Percentiles rank a stretch among this genome's conserved stretches.
Conservation (phyloP, 1,140 invertebrate species). For the Bacillus rossius region DNA sequence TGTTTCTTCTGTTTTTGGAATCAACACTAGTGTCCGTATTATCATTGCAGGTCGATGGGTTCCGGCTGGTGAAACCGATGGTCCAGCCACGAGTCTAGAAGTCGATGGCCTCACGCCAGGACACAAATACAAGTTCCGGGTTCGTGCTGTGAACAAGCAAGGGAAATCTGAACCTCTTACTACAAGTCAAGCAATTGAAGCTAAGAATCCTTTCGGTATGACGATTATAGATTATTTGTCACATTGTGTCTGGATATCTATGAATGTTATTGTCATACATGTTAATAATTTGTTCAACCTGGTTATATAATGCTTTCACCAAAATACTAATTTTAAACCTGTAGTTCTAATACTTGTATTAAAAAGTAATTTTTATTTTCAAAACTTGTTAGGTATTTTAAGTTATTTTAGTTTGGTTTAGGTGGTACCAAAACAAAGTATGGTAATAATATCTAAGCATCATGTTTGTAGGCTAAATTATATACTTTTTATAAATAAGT, state of each 20-base stretch:
- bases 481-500: too few species aligned
- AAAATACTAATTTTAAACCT: not conserved
- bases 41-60: slow-evolving; percentile 67
- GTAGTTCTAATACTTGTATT: not conserved
- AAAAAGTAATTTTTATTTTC: too few species aligned
- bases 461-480: too few species aligned
- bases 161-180: slow-evolving; percentile 93
- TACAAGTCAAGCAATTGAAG: slow-evolving; percentile 83
- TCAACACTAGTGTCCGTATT: not conserved
- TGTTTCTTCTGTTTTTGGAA: not conserved
- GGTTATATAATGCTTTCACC: too few species aligned
- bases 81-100: slow-evolving; percentile 62
- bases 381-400: too few species aligned
- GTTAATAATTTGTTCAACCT: too few species aligned
- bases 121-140: slow-evolving; percentile 95
- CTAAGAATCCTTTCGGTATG: slow-evolving; percentile 96
- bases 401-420: too few species aligned
- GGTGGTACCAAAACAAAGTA: too few species aligned
- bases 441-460: too few species aligned
- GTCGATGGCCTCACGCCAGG: slow-evolving; percentile 77
- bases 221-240: slow-evolving; percentile 28
- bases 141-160: slow-evolving; percentile 91
- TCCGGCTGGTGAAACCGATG: slow-evolving; percentile 81
- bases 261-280: too few species aligned
- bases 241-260: not conserved